Percentiles rank a stretch among this genome's conserved stretches.
Evolutionary conservation across 2,888 invertebrate species (phyloP).

Genomic region (Brachyopa scutellaris): DNA sequence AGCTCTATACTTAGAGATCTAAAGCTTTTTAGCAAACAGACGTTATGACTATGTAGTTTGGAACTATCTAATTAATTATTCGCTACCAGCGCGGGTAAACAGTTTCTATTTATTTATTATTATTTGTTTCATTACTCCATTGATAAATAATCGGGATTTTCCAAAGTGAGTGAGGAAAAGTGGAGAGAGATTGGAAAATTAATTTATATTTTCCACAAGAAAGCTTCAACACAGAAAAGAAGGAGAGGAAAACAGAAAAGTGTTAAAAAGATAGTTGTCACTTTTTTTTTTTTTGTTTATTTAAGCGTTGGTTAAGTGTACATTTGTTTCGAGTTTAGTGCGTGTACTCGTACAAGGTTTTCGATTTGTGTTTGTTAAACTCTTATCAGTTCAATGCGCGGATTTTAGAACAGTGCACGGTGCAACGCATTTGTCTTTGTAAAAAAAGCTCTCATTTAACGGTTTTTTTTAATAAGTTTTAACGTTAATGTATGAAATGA

Average conservation of each 20-base stretch:
- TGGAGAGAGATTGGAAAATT: not conserved
- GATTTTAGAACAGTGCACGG: not conserved
- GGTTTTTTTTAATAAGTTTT: too few relatives aligned
- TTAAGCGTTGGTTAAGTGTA: not conserved
- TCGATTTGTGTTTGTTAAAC: too few relatives aligned
- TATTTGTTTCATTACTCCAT: constrained; percentile 2
- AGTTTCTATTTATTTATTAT: constrained; percentile 4
- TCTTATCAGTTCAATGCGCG: constrained; percentile 17
- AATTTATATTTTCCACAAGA: constrained; percentile 1
- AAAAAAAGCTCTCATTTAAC: not conserved
- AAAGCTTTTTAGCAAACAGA: not conserved
- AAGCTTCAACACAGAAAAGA: not conserved
- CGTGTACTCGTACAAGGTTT: not conserved
- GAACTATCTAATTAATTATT: constrained; percentile 7
- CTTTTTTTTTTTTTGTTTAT: constrained; percentile 16
- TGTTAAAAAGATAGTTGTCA: not conserved
- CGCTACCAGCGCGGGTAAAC: not conserved
- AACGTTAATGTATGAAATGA: too few relatives aligned
- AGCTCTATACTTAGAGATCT: not conserved
- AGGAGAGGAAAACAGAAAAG: not conserved
- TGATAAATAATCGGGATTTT: constrained; percentile 25
- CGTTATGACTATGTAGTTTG: not conserved
- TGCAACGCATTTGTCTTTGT: not conserved
- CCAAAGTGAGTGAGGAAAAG: constrained; percentile 6
- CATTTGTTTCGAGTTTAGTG: constrained; percentile 1